These are phyloP conservation scores for Thaleichthys pacificus DNA, from an alignment of 2,797 vertebrate species.

Conservation along the genomic window DNA sequence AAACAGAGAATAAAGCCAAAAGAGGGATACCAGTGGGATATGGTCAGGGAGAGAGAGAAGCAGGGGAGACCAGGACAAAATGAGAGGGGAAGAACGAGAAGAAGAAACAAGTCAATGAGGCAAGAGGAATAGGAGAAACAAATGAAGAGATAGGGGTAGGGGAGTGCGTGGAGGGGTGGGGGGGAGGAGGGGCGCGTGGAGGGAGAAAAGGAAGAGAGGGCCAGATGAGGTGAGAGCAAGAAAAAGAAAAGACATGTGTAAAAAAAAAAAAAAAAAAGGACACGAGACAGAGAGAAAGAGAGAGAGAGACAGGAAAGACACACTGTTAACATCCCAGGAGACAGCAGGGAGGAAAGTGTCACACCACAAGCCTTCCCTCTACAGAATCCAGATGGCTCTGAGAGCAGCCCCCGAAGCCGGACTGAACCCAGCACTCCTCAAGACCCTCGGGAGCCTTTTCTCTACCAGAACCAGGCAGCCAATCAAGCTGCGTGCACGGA, in stretches of 20 bases:
- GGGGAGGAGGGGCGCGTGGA: not conserved
- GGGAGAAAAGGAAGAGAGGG: not conserved
- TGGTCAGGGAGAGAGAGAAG: not conserved
- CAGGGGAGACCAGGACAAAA: too few species aligned
- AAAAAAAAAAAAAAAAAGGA: not conserved
- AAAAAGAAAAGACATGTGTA: not conserved
- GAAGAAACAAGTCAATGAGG: too few species aligned
- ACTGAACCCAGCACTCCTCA: too few species aligned
- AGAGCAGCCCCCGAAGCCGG: too few species aligned
- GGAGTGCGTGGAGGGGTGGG: too few species aligned
- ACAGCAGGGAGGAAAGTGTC: conserved; percentile 51
- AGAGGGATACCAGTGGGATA: not conserved
- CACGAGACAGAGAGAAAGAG: not conserved
- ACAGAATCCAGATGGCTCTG: conserved; percentile 44
- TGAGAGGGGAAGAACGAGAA: too few species aligned
- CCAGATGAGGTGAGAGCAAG: not conserved
- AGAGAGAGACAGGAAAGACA: conserved; percentile 48
- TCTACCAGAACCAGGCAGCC: too few species aligned
- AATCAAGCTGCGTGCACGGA: not conserved
- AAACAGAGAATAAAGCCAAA: too few species aligned
- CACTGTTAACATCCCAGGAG: conserved; percentile 55
- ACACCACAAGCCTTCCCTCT: conserved; percentile 37
- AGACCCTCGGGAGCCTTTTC: too few species aligned
- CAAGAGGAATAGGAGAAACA: too few species aligned
- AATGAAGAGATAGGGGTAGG: too few species aligned